phyloP scores from a whole-genome alignment of 2,113 vertebrate genomes.

The Eulemur macaco region DNA sequence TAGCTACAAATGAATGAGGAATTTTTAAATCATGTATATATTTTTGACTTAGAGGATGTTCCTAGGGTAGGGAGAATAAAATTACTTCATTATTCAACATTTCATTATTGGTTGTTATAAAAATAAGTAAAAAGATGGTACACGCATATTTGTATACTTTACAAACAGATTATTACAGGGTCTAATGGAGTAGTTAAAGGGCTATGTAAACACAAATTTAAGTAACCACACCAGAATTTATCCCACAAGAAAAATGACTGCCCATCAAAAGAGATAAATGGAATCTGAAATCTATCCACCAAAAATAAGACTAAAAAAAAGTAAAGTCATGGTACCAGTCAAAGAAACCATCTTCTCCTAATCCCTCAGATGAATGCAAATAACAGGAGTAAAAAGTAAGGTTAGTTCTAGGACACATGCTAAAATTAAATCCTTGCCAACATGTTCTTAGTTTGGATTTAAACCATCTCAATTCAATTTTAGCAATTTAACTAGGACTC shows the following conservation, averaged over 20 bases:
- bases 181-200: neutral
- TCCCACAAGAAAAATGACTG: constrained; percentile 13
- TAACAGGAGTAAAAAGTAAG: neutral
- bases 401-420: neutral
- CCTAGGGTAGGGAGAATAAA: neutral
- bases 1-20: neutral
- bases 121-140: neutral
- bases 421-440: constrained; percentile 25
- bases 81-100: neutral
- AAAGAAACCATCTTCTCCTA: neutral
- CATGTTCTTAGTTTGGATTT: neutral
- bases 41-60: neutral
- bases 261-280: neutral
- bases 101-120: neutral
- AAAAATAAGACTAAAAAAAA: neutral
- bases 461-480: constrained; percentile 53
- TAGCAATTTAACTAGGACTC: constrained; percentile 40
- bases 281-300: neutral
- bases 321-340: neutral
- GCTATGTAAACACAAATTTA: neutral
- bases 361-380: neutral
- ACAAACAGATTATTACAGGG: neutral
- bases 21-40: neutral
- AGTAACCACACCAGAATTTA: neutral
- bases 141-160: neutral